Evolutionary conservation across 53 echinoderm and acorn worm species (phyloP).

Genomic region (Mesocentrotus franciscanus): DNA sequence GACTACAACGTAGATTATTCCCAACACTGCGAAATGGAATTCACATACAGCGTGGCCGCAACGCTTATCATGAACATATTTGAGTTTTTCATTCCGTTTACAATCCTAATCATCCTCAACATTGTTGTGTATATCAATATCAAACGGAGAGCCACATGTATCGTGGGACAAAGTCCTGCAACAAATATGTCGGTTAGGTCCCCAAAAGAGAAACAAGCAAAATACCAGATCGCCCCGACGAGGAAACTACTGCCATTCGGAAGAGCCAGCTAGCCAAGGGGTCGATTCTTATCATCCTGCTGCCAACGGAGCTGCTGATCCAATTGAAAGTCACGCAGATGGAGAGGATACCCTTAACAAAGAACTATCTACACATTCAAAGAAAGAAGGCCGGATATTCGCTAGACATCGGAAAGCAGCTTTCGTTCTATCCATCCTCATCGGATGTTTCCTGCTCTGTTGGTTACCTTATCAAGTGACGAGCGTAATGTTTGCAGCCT

Average conservation of each 20-base stretch:
- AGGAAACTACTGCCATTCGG: neutral
- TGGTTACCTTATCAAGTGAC: constrained; percentile 68
- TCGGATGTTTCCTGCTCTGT: constrained; percentile 54
- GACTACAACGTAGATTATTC: constrained; percentile 21
- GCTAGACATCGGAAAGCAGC: constrained; percentile 59
- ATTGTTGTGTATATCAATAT: constrained; percentile 82
- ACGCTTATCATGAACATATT: constrained; percentile 63
- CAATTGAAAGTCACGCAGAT: neutral
- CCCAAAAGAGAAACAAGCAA: neutral
- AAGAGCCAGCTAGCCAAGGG: neutral
- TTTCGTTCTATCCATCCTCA: constrained; percentile 34
- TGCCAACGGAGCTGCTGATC: neutral
- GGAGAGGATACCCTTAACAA: neutral
- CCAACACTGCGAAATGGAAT: constrained; percentile 77
- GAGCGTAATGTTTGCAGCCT: constrained; percentile 8
- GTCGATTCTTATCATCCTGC: neutral
- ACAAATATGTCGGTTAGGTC: neutral
- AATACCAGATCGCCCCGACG: neutral
- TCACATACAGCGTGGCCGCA: constrained; percentile 46
- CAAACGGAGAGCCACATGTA: constrained; percentile 71
- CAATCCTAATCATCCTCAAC: constrained; percentile 69
- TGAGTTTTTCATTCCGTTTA: constrained; percentile 76
- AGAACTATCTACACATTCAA: neutral
- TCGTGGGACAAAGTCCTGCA: neutral
- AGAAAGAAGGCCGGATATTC: constrained; percentile 6